Base-by-base conservation (phyloP, 2,113 vertebrate species). In the Myrmophylax atrothorax region DNA sequence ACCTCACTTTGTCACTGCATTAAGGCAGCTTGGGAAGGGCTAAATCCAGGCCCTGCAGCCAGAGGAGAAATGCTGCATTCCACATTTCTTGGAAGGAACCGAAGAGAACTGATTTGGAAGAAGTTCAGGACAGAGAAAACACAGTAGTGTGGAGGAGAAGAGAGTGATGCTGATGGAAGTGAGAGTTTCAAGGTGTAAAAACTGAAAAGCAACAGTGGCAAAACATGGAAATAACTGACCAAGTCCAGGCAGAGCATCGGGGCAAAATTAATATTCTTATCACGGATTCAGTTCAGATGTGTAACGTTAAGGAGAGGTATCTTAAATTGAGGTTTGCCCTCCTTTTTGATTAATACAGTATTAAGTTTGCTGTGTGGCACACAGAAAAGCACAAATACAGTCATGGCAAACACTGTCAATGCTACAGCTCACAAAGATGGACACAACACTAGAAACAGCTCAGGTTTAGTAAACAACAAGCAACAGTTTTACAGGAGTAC, bases 301-400 rank as follows among this genome's bases (percentile, higher is more conserved):
- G 2, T 68, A 63, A 31, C 15, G 37, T 63, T 24, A 60, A 49
- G 26, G 33, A 76, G 18, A 76, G 6, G 24, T 37, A 42, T 2
- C 29, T 82, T n/a, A 44, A 83, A 76, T 73, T 58, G 76, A 42
- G 37, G n/a, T 25, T 37, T 94, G 75, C 37, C 58, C 83, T 92
- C 92, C 92, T 83, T 93, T 90, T 26, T 80, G 75, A 11, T 52
- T 18, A 76, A 95, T 69, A 88, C 94, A 96, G 90, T 79, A 92
- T 55, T 74, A 73, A 90, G 58, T 3, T 69, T 35, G 46, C 11
- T 50, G 15, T 26, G 19, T 26, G 56, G 35, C 1, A 78, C 23
- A 74, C 59, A 93, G 56, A 73, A 75, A 84, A 94, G 29, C 90
- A 94, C 78, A n/a, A 11, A 59, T 4, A 80, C 38, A 44, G 14